Evolutionary conservation across 1,140 invertebrate species (phyloP), one percentile per base, ranked within the genome.

Genomic region (Lasioglossum baleicum): DNA sequence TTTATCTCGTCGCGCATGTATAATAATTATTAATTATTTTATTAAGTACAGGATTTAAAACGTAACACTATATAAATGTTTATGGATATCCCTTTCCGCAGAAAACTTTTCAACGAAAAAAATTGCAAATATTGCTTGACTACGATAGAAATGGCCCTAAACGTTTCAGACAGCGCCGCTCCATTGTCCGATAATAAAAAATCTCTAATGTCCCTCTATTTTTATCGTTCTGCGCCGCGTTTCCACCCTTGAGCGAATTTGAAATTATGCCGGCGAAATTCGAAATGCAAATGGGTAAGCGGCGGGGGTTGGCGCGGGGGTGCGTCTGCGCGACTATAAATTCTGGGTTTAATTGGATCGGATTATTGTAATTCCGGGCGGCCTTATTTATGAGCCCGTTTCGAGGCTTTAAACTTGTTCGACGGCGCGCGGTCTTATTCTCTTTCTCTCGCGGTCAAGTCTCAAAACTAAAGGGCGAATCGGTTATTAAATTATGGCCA

Each of bases 291-390:
- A 90, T 88, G 68, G 44, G 56, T 58, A 58, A 22, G 67, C 20
- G 35, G 67, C 15, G 26, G 8, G 1, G 8, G 31, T 68, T 68
- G 66, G 60, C 69, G 75, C 63, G 82, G 69, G 68, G 65, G 71
- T 44, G 70, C 51, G 74, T 81, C 75, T 79, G 82, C 83, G 70
- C 83, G 75, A 87, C 90, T 86, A 93, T 92, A 93, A 93, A 93
- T 92, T 92, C 89, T 83, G 79, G 76, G 87, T 91, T 91, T 92
- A 92, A 92, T 92, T 92, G 89, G 91, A 89, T 87, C 87, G 89
- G 88, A 93, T 93, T 90, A 92, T 92, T 91, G 88, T 93, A 91
- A 92, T 92, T 92, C 87, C 71, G 71, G 56, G 20, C 53, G 22
- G 68, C 83, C 79, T 91, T 91, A 92, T 91, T 91, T 91, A 91